Base-by-base conservation (phyloP, 53 echinoderm and acorn worm genomes). In the Crossaster papposus region DNA sequence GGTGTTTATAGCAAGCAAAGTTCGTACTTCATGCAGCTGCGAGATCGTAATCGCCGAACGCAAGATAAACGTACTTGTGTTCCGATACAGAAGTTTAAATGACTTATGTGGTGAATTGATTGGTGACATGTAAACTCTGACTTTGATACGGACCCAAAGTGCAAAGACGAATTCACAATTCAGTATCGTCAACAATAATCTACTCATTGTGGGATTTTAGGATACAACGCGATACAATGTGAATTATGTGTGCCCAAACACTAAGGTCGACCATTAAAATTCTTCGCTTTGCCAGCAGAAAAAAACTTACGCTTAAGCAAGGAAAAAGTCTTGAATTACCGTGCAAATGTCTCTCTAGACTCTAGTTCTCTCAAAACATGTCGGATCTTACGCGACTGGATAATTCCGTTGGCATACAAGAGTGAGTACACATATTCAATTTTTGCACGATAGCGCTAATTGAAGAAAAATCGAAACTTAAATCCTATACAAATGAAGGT, bases 111-210 rank as follows among this genome's bases (percentile, higher is more conserved):
- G 79, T 52, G 34, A 78, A 6, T 78, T 52, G 22, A 78, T 78
- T 78, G 79, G 52, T 8, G 79, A 23, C 23, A 78, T n/a, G 28
- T 28, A 26, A 81, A 81, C 36, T n/a, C 22, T 20, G 32, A 36
- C 81, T 63, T 81, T 64, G 63, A 33, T 63, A 24, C 22, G 36
- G 12, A 81, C 64, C 0, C 81, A 85, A 85, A 85, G 85, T 85
- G 51, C 85, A 72, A 51, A 28, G 6, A 38, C 23, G 29, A 71
- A 68, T 10, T 24, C 24, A 0, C 15, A 71, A 68, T 10, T 24
- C 24, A 0, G 28, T 26, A 68, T 23, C 28, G 68, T 68, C 28
- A 68, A 44, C 44, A 44, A n/a, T n/a, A n/a, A 44, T 44, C 44
- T 44, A 44, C 6, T 5, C 44, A 44, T 7, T 44, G 44, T 44